Percentiles rank a stretch among this genome's conserved stretches.
Evolutionary conservation across 2,888 invertebrate genomes (phyloP).

Genomic region (Macrosiphum euphorbiae): DNA sequence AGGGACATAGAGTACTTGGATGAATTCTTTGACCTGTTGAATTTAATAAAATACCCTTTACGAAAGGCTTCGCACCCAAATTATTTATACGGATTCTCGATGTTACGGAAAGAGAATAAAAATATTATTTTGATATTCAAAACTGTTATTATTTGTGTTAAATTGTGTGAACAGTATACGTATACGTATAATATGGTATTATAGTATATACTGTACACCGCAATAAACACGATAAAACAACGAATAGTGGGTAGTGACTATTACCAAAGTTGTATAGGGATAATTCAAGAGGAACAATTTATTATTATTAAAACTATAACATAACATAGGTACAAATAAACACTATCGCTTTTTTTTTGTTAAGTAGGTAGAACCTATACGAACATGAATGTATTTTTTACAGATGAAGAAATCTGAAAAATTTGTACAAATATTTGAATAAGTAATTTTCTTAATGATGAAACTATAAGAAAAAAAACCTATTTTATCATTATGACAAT

Average conservation of each 20-base stretch:
- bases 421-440: background rate
- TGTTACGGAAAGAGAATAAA: background rate
- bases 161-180: background rate
- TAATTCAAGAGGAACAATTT: background rate
- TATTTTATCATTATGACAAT: background rate
- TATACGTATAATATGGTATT: background rate
- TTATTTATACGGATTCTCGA: background rate
- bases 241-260: background rate
- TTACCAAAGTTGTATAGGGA: background rate
- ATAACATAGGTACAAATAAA: background rate
- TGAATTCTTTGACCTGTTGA: background rate
- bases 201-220: background rate
- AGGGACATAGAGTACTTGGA: background rate
- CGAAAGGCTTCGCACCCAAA: background rate
- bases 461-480: background rate
- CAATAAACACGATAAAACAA: background rate
- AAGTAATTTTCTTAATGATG: background rate
- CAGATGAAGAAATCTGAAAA: background rate
- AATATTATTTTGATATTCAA: background rate
- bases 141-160: constrained; percentile 6
- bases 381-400: background rate
- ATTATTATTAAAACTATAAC: background rate
- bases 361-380: background rate
- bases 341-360: background rate
- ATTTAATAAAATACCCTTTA: background rate